Percentiles rank a stretch among this genome's conserved stretches.
Conservation (phyloP, 2,113 vertebrate species). For the Guaruba guarouba region DNA sequence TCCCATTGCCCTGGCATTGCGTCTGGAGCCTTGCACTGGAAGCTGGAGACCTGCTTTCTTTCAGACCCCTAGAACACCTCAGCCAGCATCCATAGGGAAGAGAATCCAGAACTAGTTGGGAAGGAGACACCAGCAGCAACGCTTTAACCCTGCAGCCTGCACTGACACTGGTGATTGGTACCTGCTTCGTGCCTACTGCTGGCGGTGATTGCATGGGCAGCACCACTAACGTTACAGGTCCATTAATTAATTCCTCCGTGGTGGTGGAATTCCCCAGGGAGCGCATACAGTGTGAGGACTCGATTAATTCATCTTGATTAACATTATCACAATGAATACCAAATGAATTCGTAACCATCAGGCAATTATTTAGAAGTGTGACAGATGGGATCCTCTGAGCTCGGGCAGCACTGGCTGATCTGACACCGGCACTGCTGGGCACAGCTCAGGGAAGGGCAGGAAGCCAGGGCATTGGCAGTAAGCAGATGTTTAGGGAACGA, state of each 20-base stretch:
- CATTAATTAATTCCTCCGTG: slow-evolving; percentile 58
- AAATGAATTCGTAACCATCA: slow-evolving; percentile 61
- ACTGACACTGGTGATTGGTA: neutral
- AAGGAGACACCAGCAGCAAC: neutral
- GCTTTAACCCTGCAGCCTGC: neutral
- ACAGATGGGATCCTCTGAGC: slow-evolving; percentile 48
- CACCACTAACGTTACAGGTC: neutral
- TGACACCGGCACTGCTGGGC: neutral
- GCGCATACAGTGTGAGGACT: slow-evolving; percentile 8
- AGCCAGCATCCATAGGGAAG: neutral
- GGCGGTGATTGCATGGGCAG: slow-evolving; percentile 15
- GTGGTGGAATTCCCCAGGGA: slow-evolving; percentile 40
- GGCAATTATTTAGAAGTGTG: slow-evolving; percentile 59
- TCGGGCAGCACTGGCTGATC: neutral
- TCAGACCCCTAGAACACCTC: neutral
- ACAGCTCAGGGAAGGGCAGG: neutral
- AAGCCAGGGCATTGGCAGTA: neutral
- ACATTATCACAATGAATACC: slow-evolving; percentile 60
- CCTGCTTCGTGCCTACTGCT: neutral
- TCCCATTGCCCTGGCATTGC: neutral
- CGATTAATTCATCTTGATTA: slow-evolving; percentile 67
- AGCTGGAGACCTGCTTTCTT: neutral
- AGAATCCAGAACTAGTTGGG: neutral
- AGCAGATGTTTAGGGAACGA: neutral
- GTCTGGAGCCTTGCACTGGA: neutral